Conservation (phyloP, 2,113 vertebrate genomes). For the Colistium nudipinnis region DNA sequence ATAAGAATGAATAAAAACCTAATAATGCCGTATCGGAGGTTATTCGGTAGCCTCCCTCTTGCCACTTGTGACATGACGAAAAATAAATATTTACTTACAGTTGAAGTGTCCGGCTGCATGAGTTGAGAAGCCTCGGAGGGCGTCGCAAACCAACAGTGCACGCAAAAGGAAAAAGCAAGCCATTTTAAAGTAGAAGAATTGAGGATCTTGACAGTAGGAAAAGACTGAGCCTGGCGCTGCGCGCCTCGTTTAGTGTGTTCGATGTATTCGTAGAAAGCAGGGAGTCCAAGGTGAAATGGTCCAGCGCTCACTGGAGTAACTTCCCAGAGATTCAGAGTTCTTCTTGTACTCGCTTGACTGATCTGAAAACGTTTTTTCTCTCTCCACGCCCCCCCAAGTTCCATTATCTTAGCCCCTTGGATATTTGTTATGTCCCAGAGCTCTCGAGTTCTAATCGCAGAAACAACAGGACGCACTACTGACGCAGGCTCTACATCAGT, state of each 20-base stretch:
- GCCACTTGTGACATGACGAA: neutral
- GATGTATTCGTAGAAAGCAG: constrained; percentile 18
- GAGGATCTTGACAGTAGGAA: neutral
- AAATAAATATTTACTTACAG: constrained; percentile 49
- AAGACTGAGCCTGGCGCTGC: neutral
- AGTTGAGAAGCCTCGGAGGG: neutral
- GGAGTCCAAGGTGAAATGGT: constrained; percentile 25
- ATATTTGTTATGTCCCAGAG: neutral
- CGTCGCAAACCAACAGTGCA: constrained; percentile 11
- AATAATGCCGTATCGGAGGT: no score
- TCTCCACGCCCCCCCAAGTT: no score
- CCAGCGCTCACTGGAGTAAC: constrained; percentile 22
- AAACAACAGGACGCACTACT: neutral
- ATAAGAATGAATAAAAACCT: no score
- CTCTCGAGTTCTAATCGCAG: no score
- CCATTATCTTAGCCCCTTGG: constrained; percentile 19
- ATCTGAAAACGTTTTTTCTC: neutral
- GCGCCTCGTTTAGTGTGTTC: neutral
- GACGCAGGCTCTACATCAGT: neutral
- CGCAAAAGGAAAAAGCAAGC: neutral
- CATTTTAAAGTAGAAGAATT: constrained; percentile 32
- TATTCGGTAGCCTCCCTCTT: no score
- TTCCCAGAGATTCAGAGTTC: constrained; percentile 1
- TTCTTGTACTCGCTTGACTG: constrained; percentile 41
- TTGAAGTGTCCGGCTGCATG: constrained; percentile 34